Base-by-base conservation (phyloP, 2,888 invertebrate genomes). In the Crocallis elinguaria region DNA sequence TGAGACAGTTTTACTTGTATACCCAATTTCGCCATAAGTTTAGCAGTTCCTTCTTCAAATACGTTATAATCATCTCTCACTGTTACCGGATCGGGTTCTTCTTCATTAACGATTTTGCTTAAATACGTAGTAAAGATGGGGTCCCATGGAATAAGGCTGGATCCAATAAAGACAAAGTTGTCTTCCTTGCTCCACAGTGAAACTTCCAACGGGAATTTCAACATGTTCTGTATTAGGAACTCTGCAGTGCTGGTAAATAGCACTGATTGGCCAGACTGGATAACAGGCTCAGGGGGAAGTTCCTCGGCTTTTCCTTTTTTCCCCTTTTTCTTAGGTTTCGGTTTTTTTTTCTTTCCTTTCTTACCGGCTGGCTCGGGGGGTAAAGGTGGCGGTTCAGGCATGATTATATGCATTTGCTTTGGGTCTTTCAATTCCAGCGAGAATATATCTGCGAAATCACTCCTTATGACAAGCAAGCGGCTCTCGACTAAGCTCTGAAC, bases 171-270 rank as follows among this genome's bases (percentile, higher is more conserved):
- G 1, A 71, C 68, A 19, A 83, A 69, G 53, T 78, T 76, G 9
- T 89, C 86, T 64, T 90, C 89, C 58, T 88, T 87, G 57, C 82
- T 87, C 90, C 89, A 91, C 13, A 91, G 58, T 0, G 89, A 88
- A 4, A 90, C 38, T 54, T 85, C 82, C 59, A 90, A 17, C 0
- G 88, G 84, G 43, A 58, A 82, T 19, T 79, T 84, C 32, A 72
- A 77, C 89, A 91, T 91, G 23, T 66, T 85, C 67, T 88, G 81
- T 48, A 84, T 77, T 1, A 91, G 74, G 35, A 87, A 69, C 46
- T 88, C 86, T 1, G 89, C 81, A 52, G 75, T 88, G 55, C 87
- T 86, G 11, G 86, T 71, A 60, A 90, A 88, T 35, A 90, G 68
- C 5, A 90, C 84, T 0, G 91, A 91, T 63, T 90, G 90, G 0